A percentile compares a stretch with the other conserved stretches of the same genome.
Evolutionary conservation across 2,888 invertebrate genomes (phyloP).

Genomic region (Mechanitis mazaeus): DNA sequence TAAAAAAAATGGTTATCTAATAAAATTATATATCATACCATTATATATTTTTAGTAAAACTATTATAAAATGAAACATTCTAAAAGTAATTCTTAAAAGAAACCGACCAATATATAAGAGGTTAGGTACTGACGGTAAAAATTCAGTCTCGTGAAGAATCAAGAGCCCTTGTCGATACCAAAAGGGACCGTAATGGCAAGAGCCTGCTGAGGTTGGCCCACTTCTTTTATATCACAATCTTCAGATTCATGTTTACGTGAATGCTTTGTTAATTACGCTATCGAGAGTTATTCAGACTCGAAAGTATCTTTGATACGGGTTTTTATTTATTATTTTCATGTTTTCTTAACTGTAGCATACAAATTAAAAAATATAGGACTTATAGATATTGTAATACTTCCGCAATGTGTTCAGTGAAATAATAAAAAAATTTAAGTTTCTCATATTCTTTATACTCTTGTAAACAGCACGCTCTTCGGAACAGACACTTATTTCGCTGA

Average conservation of each 20-base stretch:
- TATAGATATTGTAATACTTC: too few relatives aligned
- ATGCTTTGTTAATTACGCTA: slow-evolving; percentile 12
- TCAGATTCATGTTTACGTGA: slow-evolving; percentile 16
- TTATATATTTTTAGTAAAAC: too few relatives aligned
- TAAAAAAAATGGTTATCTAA: too few relatives aligned
- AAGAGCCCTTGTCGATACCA: slow-evolving; percentile 47
- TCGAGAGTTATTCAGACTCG: slow-evolving; percentile 2
- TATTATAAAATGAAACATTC: not conserved
- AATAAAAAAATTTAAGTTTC: too few relatives aligned
- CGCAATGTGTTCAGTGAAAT: too few relatives aligned
- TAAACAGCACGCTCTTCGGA: too few relatives aligned
- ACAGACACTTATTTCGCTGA: too few relatives aligned
- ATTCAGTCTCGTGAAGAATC: slow-evolving; percentile 56
- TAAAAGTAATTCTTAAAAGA: slow-evolving; percentile 3
- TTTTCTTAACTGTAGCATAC: too few relatives aligned
- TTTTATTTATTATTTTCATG: not conserved
- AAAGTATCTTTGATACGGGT: not conserved
- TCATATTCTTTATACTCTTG: too few relatives aligned
- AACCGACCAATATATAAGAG: slow-evolving; percentile 35
- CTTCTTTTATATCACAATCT: slow-evolving; percentile 17
- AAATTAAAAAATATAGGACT: too few relatives aligned
- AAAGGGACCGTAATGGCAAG: slow-evolving; percentile 51
- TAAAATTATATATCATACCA: too few relatives aligned
- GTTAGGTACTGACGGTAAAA: slow-evolving; percentile 49
- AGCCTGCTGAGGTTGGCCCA: slow-evolving; percentile 22